These are phyloP conservation scores for Synergus itoensis DNA, from an alignment of 2,888 invertebrate species.

Conservation along the genomic window DNA sequence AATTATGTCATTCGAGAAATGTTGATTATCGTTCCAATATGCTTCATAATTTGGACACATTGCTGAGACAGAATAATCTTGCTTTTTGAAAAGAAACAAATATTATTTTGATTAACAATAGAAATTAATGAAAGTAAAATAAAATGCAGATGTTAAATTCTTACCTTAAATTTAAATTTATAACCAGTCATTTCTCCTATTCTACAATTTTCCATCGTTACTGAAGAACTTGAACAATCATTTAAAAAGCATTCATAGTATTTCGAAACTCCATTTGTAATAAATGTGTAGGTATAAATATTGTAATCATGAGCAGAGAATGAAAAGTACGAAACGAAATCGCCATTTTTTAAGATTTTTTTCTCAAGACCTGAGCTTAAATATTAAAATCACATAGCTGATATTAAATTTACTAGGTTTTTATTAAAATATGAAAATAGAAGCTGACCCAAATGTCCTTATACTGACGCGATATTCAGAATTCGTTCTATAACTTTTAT, in stretches of 20 bases:
- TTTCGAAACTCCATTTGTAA: not conserved
- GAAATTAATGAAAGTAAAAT: too few species aligned
- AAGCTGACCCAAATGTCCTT: not conserved
- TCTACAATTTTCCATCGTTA: not conserved
- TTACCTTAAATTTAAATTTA: conserved; percentile 1
- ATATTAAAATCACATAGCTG: not conserved
- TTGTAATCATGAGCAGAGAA: not conserved
- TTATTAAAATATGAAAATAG: not conserved
- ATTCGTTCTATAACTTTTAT: conserved; percentile 11
- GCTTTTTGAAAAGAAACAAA: not conserved
- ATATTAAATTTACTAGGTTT: too few species aligned
- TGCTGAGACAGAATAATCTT: not conserved
- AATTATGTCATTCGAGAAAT: conserved; percentile 3
- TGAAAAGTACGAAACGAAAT: conserved; percentile 4
- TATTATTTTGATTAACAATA: not conserved
- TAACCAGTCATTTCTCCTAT: conserved; percentile 15
- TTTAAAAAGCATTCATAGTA: conserved; percentile 23
- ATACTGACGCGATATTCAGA: not conserved
- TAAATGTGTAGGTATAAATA: conserved; percentile 12
- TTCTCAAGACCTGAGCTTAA: not conserved
- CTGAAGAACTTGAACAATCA: not conserved
- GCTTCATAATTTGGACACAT: conserved; percentile 34
- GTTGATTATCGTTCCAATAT: conserved; percentile 6
- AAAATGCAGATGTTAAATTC: too few species aligned
- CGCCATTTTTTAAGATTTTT: not conserved